phyloP scores from a whole-genome alignment of 1,140 invertebrate species.

The Caenorhabditis tropicalis region DNA sequence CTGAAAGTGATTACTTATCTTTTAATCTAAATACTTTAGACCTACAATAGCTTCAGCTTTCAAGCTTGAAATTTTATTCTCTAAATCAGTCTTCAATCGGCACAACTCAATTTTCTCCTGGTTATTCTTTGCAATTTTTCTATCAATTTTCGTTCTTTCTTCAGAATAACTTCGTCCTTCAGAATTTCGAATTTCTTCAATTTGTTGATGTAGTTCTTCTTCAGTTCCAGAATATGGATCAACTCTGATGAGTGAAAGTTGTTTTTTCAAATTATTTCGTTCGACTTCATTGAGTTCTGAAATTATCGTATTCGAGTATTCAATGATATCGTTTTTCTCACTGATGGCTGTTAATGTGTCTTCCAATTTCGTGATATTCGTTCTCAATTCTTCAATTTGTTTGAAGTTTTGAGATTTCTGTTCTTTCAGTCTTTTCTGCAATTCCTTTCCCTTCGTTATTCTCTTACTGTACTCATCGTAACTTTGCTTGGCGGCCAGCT shows the following conservation, averaged over 20 bases:
- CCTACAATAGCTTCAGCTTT: slow-evolving; percentile 7
- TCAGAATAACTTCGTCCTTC: not conserved
- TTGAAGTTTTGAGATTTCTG: not conserved
- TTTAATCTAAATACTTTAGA: not conserved
- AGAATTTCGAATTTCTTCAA: not conserved
- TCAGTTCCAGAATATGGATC: slow-evolving; percentile 13
- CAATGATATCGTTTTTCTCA: not conserved
- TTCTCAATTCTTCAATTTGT: not conserved
- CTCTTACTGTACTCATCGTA: not conserved
- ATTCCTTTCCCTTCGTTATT: not conserved
- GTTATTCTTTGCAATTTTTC: not conserved
- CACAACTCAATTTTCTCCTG: not conserved
- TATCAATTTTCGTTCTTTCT: not conserved
- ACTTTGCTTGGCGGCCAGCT: not conserved
- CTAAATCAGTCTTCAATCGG: not conserved
- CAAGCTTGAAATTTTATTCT: not conserved
- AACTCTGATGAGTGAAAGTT: not conserved
- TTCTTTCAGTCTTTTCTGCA: not conserved
- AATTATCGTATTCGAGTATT: not conserved
- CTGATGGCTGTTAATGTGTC: not conserved
- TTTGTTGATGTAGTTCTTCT: not conserved
- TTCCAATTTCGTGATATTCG: not conserved
- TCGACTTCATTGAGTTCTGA: not conserved
- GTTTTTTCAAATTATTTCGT: not conserved
- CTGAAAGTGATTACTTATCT: not conserved